A percentile compares a stretch with the other conserved stretches of the same genome.
Evolutionary conservation across 1,140 invertebrate genomes (phyloP).

Genomic region (Hormaphis cornu): DNA sequence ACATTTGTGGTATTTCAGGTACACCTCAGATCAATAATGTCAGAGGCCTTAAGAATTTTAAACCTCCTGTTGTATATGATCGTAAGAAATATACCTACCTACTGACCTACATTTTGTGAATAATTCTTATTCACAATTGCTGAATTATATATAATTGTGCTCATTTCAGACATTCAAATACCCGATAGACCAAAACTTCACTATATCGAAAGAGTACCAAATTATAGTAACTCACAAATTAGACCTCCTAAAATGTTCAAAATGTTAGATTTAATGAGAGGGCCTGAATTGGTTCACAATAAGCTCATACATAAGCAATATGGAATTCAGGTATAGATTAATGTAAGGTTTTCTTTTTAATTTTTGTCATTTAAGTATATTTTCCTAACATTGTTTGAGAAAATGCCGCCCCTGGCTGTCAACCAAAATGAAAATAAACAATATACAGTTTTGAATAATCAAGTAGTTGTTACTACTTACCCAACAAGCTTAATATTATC

Average conservation of each 20-base stretch:
- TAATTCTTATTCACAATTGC: not conserved
- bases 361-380: not conserved
- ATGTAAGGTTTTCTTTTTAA: not conserved
- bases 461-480: too few relatives aligned
- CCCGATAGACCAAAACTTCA: constrained; percentile 60
- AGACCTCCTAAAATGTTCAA: constrained; percentile 76
- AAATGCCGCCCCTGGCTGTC: too few relatives aligned
- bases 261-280: constrained; percentile 69
- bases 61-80: constrained; percentile 31
- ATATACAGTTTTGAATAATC: too few relatives aligned
- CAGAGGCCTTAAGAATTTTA: constrained; percentile 32
- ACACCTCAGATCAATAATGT: not conserved
- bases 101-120: too few relatives aligned
- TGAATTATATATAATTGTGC: not conserved
- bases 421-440: too few relatives aligned
- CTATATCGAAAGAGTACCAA: constrained; percentile 61
- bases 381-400: too few relatives aligned
- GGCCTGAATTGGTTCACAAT: constrained; percentile 78
- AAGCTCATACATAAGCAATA: constrained; percentile 77
- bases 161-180: constrained; percentile 45
- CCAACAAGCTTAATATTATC: too few relatives aligned
- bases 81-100: constrained; percentile 11
- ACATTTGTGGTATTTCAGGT: not conserved
- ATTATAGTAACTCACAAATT: constrained; percentile 49
- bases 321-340: constrained; percentile 68